These are phyloP conservation scores for Egretta garzetta DNA, from an alignment of 2,113 vertebrate genomes.

Conservation along the genomic window DNA sequence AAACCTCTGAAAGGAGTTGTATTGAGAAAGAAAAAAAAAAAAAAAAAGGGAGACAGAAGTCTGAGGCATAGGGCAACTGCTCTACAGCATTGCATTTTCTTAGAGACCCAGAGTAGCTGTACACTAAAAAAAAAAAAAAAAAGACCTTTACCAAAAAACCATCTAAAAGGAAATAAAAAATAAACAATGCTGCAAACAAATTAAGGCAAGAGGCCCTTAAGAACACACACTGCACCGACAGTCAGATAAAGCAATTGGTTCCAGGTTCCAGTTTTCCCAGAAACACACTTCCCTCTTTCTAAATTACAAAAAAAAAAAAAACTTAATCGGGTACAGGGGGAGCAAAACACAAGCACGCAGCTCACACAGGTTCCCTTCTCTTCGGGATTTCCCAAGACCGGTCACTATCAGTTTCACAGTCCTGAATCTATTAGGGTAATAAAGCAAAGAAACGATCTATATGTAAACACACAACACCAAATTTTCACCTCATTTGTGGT, in stretches of 20 bases:
- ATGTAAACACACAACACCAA: too few species aligned
- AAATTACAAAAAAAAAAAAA: neutral
- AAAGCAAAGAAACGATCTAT: neutral
- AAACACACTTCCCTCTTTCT: neutral
- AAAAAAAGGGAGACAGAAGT: neutral
- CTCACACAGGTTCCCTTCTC: neutral
- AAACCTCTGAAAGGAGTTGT: neutral
- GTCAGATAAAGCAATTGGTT: neutral
- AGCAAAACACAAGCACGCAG: neutral
- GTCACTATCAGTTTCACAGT: neutral
- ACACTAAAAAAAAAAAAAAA: neutral
- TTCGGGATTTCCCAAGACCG: neutral
- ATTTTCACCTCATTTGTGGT: neutral
- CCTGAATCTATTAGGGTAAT: neutral
- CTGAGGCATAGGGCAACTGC: neutral
- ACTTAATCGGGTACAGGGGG: neutral
- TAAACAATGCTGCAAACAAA: neutral
- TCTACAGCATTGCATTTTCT: rapidly evolving
- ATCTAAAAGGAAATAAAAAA: neutral
- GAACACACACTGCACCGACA: neutral
- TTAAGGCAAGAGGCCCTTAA: neutral
- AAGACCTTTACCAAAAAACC: neutral
- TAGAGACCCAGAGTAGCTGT: rapidly evolving
- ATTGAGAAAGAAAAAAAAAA: neutral
- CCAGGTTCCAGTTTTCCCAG: neutral